phyloP scores from a whole-genome alignment of 2,113 vertebrate genomes.

The Puntigrus tetrazona region DNA sequence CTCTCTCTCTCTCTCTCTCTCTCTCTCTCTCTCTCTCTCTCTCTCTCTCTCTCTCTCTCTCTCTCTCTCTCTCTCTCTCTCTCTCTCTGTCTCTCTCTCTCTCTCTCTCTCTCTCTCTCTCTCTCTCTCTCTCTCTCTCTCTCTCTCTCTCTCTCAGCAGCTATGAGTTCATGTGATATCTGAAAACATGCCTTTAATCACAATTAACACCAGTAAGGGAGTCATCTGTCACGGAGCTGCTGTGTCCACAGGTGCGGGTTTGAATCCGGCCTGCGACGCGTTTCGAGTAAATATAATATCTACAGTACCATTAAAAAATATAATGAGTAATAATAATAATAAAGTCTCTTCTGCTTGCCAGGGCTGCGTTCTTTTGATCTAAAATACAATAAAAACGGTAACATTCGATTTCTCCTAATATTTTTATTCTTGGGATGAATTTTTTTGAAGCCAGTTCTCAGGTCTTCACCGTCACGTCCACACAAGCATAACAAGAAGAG shows the following conservation, averaged over 20 bases:
- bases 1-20: too few species aligned
- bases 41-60: too few species aligned
- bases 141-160: too few species aligned
- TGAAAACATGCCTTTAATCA: neutral
- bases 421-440: neutral
- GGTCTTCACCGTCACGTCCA: neutral
- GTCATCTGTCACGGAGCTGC: neutral
- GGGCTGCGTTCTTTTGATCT: neutral
- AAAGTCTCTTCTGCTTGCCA: neutral
- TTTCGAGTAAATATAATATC: too few species aligned
- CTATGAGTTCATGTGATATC: neutral
- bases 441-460: neutral
- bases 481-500: neutral
- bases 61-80: too few species aligned
- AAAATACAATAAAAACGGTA: neutral
- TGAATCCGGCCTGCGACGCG: neutral
- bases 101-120: too few species aligned
- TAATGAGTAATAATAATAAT: too few species aligned
- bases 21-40: too few species aligned
- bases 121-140: too few species aligned
- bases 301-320: too few species aligned
- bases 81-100: too few species aligned
- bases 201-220: neutral
- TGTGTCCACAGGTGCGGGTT: neutral
- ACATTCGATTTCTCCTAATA: neutral